Conservation (phyloP, 2,113 vertebrate species). For the Tychaedon coryphoeus region DNA sequence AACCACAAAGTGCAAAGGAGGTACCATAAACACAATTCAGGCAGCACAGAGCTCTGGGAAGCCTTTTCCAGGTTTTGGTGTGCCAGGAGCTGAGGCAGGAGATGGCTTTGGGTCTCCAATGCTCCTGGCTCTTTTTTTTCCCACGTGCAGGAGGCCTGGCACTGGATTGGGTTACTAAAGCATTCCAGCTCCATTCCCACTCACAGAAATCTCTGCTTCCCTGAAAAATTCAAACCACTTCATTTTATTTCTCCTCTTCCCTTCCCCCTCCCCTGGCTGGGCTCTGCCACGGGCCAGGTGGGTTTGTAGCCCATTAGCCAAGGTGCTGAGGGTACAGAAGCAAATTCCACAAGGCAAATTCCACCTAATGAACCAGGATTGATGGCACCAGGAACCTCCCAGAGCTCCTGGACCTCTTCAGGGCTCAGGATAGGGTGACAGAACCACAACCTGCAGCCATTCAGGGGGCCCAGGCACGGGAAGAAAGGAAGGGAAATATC, state of each 20-base stretch:
- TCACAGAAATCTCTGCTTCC: slow-evolving; percentile 3
- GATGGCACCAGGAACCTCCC: not conserved
- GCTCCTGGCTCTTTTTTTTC: not conserved
- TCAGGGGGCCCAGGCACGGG: not conserved
- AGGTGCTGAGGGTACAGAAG: not conserved
- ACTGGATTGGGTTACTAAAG: slow-evolving; percentile 28
- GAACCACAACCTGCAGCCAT: not conserved
- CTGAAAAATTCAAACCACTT: slow-evolving; percentile 2
- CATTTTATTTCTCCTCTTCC: not conserved
- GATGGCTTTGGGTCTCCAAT: not conserved
- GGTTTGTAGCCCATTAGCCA: not conserved
- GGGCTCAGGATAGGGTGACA: not conserved
- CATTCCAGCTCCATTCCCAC: slow-evolving; percentile 24
- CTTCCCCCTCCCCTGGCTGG: not conserved
- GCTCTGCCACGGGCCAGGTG: accelerated
- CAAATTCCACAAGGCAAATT: not conserved
- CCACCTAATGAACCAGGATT: not conserved
- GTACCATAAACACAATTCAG: not conserved
- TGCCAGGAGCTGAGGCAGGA: not conserved
- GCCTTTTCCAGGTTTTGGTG: not conserved
- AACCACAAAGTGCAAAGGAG: not conserved
- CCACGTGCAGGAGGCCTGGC: not conserved
- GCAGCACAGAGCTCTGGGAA: not conserved
- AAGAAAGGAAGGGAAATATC: not conserved
- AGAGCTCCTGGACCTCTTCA: not conserved